Evolutionary conservation across 2,113 vertebrate genomes (phyloP).

Genomic region (Hylia prasina): DNA sequence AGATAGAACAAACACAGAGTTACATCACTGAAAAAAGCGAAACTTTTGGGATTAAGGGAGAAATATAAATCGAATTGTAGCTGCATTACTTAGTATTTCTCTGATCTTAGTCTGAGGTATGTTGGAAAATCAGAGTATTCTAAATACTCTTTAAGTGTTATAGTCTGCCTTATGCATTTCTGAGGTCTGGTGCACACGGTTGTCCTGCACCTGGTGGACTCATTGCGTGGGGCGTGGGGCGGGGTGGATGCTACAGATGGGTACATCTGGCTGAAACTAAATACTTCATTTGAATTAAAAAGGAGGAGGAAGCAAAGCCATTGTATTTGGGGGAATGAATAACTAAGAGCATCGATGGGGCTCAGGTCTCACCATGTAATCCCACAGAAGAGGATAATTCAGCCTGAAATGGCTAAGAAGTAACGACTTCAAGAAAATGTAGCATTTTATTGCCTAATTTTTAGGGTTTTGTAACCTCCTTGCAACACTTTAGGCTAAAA

Average conservation of each 20-base stretch:
- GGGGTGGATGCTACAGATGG: neutral
- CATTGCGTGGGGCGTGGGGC: rapidly evolving
- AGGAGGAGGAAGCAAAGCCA: neutral
- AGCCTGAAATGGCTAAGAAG: neutral
- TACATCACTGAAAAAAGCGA: neutral
- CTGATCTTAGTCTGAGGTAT: neutral
- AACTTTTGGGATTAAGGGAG: neutral
- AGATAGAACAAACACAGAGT: neutral
- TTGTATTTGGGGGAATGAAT: neutral
- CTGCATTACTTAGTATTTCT: neutral
- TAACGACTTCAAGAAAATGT: neutral
- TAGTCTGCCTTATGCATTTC: neutral
- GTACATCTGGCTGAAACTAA: neutral
- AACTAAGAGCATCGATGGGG: neutral
- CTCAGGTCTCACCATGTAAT: neutral
- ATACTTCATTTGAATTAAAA: neutral
- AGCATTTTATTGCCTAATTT: neutral
- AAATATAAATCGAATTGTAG: neutral
- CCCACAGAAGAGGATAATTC: neutral
- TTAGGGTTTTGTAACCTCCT: neutral
- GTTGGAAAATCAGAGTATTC: neutral
- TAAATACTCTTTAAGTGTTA: neutral
- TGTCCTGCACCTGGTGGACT: neutral
- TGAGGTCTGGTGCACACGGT: neutral
- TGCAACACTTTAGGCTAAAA: neutral